Conservation (phyloP, 2,797 vertebrate genomes). For the Masticophis lateralis region DNA sequence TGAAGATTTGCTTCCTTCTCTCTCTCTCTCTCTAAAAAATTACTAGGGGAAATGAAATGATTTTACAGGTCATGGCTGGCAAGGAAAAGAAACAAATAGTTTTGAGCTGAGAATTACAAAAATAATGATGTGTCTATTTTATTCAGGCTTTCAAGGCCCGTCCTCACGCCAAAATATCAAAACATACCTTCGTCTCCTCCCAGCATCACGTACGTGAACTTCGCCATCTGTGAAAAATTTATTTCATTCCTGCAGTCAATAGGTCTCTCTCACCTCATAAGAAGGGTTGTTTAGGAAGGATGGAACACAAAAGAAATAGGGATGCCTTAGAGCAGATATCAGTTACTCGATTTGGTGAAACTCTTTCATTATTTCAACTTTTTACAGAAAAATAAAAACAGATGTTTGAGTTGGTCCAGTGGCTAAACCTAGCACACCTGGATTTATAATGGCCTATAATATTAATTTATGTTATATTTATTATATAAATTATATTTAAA, state of each 20-base stretch:
- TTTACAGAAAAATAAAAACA: not conserved
- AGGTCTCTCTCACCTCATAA: not conserved
- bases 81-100: not conserved
- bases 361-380: not conserved
- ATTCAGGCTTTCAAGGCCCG: not conserved
- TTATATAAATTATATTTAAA: no score
- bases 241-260: not conserved
- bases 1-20: no score
- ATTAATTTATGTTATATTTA: not conserved
- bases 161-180: not conserved
- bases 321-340: not conserved
- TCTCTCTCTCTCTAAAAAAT: not conserved
- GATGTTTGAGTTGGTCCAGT: not conserved
- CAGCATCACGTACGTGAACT: not conserved
- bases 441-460: not conserved
- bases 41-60: not conserved
- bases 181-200: not conserved
- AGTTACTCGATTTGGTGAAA: not conserved
- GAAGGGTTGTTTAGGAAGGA: not conserved
- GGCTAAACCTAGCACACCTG: not conserved
- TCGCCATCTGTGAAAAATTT: not conserved
- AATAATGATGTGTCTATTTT: not conserved
- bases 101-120: not conserved
- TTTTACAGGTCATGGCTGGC: not conserved
- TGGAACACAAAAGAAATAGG: not conserved